A percentile compares a stretch with the other conserved stretches of the same genome.
Evolutionary conservation across 2,113 vertebrate species (phyloP).

Genomic region (Takifugu bimaculatus): DNA sequence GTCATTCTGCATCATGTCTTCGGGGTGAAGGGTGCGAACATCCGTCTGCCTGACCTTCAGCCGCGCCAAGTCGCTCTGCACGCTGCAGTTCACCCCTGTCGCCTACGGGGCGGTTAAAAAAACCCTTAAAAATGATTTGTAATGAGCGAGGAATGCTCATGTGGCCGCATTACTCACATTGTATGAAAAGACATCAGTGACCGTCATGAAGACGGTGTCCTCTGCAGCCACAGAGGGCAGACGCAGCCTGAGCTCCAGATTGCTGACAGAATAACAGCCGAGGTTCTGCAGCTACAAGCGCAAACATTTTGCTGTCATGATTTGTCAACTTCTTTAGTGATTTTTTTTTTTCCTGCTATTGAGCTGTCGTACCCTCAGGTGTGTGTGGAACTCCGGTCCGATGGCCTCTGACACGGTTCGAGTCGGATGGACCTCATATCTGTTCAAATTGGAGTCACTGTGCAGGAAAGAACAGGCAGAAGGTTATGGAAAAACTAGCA

Average conservation of each 20-base stretch:
- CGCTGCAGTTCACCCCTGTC: conserved; percentile 76
- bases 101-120: conserved; percentile 58
- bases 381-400: conserved; percentile 86
- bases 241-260: conserved; percentile 77
- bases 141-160: not conserved
- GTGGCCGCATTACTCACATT: conserved; percentile 77
- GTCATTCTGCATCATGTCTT: conserved; percentile 78
- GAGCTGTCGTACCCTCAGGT: conserved; percentile 76
- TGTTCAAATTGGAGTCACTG: conserved; percentile 85
- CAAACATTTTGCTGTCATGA: conserved; percentile 1
- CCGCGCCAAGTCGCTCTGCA: conserved; percentile 63
- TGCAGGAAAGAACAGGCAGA: not conserved
- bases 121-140: conserved; percentile 9
- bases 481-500: not conserved
- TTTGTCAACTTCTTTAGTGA: not conserved
- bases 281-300: conserved; percentile 84
- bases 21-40: conserved; percentile 73
- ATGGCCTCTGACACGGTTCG: conserved; percentile 74
- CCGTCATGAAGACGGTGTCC: conserved; percentile 77
- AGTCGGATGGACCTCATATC: conserved; percentile 86
- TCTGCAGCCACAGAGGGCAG: conserved; percentile 81
- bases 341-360: not conserved
- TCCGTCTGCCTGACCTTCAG: conserved; percentile 66
- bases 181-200: conserved; percentile 76
- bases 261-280: conserved; percentile 80